These are phyloP conservation scores for Sapajus apella DNA, from an alignment of 2,113 vertebrate species.

Conservation along the genomic window DNA sequence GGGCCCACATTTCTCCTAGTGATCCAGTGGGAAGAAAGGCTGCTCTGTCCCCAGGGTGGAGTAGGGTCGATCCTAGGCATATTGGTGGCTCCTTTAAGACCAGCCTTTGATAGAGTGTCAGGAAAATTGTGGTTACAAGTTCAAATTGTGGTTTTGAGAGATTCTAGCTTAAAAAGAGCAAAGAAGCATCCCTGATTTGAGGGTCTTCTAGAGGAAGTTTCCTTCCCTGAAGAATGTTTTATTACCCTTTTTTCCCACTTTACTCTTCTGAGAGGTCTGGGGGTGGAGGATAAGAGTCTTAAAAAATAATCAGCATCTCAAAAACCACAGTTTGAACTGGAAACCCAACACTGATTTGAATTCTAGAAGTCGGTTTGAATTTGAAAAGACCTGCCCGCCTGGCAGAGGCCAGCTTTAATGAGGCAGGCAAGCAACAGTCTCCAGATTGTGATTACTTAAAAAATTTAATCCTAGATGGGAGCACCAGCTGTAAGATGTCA, in stretches of 20 bases:
- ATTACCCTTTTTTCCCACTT: neutral
- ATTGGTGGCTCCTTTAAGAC: slow-evolving; percentile 47
- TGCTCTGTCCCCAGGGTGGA: neutral
- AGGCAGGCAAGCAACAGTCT: neutral
- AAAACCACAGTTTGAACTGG: slow-evolving; percentile 28
- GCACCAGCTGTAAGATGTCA: neutral
- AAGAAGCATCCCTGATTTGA: neutral
- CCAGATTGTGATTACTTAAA: neutral
- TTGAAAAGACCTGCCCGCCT: neutral
- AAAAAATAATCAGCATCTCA: neutral
- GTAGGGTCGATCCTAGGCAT: neutral
- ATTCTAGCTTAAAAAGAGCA: neutral
- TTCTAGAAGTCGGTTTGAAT: slow-evolving; percentile 42
- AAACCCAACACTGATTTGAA: slow-evolving; percentile 39
- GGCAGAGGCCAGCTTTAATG: neutral
- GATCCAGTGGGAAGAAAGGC: slow-evolving; percentile 17
- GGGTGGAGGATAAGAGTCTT: neutral
- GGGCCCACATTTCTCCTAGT: neutral
- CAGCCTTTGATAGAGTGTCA: slow-evolving; percentile 34
- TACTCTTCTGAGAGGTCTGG: neutral
- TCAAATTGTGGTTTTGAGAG: slow-evolving; percentile 53
- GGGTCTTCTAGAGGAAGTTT: slow-evolving; percentile 6
- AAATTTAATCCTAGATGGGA: neutral
- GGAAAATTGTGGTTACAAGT: slow-evolving; percentile 57
- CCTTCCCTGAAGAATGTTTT: neutral